Conservation (phyloP, 2,113 vertebrate species). For the Solea senegalensis region DNA sequence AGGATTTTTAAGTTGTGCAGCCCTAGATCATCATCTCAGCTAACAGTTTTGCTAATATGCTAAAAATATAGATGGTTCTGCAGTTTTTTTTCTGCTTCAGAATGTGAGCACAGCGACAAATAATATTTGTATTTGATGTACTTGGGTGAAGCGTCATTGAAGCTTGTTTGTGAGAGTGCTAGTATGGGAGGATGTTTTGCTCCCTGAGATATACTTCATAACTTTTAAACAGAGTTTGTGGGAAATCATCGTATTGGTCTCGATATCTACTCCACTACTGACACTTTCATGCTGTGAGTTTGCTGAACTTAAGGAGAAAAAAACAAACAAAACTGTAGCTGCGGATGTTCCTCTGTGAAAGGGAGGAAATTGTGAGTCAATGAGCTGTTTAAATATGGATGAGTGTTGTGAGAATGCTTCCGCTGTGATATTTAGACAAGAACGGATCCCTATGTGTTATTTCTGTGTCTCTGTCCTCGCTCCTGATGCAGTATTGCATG, state of each 20-base stretch:
- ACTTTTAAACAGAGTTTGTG: conserved; percentile 11
- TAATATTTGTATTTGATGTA: conserved; percentile 30
- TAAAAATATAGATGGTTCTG: conserved; percentile 55
- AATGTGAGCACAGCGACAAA: conserved; percentile 1
- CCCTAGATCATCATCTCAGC: background rate
- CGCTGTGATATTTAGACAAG: conserved; percentile 55
- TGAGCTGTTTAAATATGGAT: conserved; percentile 65
- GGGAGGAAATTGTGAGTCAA: conserved; percentile 21
- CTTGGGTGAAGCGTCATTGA: conserved; percentile 21
- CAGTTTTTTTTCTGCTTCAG: conserved; percentile 39
- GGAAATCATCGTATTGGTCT: conserved; percentile 10
- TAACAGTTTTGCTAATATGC: no score
- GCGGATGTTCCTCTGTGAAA: conserved; percentile 18
- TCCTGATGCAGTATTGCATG: conserved; percentile 4
- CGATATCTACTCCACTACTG: conserved; percentile 1
- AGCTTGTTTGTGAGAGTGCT: conserved; percentile 26
- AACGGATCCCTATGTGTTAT: conserved; percentile 35
- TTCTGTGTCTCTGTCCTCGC: conserved; percentile 11
- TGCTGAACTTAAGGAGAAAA: conserved; percentile 30
- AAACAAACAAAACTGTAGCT: conserved; percentile 10
- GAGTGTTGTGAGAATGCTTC: conserved; percentile 56
- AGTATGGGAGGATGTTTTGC: conserved; percentile 21
- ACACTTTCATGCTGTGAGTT: conserved; percentile 23
- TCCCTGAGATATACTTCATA: conserved; percentile 1
- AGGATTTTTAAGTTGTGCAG: conserved; percentile 53